Evolutionary conservation across 2,888 invertebrate species (phyloP), one percentile per base, ranked within the genome.

Genomic region (Thereva unica): DNA sequence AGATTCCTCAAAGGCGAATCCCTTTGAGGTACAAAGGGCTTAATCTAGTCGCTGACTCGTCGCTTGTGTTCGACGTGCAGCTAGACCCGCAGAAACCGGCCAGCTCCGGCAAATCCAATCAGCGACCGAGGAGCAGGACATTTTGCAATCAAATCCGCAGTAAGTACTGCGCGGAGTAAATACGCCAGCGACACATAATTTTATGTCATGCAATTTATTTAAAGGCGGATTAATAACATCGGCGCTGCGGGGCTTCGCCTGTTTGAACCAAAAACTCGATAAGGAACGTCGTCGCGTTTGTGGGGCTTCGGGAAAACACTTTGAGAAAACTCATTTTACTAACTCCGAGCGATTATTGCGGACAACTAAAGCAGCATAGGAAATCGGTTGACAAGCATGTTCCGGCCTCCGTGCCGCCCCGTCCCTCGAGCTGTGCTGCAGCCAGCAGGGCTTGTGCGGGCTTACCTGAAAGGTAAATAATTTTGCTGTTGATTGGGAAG

Each of bases 91-190:
- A 74, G 71, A 71, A 72, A 73, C 73, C 72, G 72, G 75, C 76
- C 75, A 77, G 75, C 76, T 73, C 76, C 69, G 69, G 70, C 70
- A 74, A 72, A 76, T 75, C 74, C 72, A 75, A 75, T 77, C 75
- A 75, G 66, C 72, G 70, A 71, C 59, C 67, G 66, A 68, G 69
- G 65, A 61, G 54, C 65, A 56, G 55, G 10, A 61, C 47, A 57
- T 67, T 64, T 44, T 40, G 10, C 9, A 35, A 64, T 49, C 23
- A n/a, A 59, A 55, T 45, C 61, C 67, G 44, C 52, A 57, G 67
- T 57, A 74, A 75, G 71, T 70, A 72, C 70, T 72, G 71, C 71
- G 75, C 75, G 71, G 74, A 68, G 65, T 66, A 69, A 70, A 69
- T 71, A 71, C 71, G 65, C 52, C 68, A 71, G 67, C 70, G 69